Evolutionary conservation across 2,888 invertebrate species (phyloP), one percentile per base, ranked within the genome.

Genomic region (Platycheirus rosarum): DNA sequence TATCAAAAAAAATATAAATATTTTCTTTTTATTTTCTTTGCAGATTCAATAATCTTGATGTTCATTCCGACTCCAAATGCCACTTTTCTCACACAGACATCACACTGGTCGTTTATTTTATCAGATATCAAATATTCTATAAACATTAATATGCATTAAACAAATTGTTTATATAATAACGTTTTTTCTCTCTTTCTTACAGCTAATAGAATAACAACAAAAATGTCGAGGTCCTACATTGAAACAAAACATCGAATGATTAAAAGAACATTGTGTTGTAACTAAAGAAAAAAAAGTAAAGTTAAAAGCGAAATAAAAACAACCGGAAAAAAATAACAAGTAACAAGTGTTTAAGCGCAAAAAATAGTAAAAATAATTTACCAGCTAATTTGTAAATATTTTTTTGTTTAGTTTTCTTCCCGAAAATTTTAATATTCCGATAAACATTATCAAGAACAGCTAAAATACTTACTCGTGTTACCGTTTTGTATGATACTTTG

Each of bases 221-320:
- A 87, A 87, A 89, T 89, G 87, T 88, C 89, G 86, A 89, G 88
- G 87, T 88, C 87, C 87, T 85, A 87, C 87, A 87, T 86, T 87
- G 87, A 75, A 60, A 76, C 70, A 76, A 32, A 37, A 80, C 63
- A 76, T 60, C 80, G 65, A 71, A 40, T 76, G 46, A 80, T 46
- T 80, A 66, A 62, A 76, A 80, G 70, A 53, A 76, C 60, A 70
- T 75, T 80, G 65, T 70, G 23, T 75, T 80, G 60, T 75, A 65
- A 49, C 53, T 70, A 55, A 60, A 37, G 11, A 49, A 49, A 48
- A 55, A 44, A 62, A 35, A 51, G n/a, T n/a, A n/a, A 23, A 40
- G 23, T 4, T 42, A 14, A 53, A 14, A 74, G 57, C 68, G 48
- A 80, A 69, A 65, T 32, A 16, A 60, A 65, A 8, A 46, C 32